Base-by-base conservation (phyloP, 1,140 invertebrate species). In the Druon quercuslanigerum region DNA sequence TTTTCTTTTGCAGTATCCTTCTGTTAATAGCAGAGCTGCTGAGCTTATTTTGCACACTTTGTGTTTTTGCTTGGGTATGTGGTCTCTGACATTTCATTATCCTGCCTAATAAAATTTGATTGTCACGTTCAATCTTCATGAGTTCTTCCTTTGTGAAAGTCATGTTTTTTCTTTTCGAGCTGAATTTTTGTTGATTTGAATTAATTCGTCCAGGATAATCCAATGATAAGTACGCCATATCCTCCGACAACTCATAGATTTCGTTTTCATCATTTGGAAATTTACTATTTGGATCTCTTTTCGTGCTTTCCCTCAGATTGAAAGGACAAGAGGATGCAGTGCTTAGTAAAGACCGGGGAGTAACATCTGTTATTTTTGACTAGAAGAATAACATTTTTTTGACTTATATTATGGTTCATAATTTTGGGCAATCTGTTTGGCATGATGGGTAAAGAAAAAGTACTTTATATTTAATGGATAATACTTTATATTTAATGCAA, bases 91-190 rank as follows among this genome's bases (percentile, higher is more conserved):
- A 85, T 19, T 83, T 84, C 84, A 92, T 85, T 72, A 92, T 92
- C 82, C 90, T 92, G 56, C 83, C 88, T 19, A 92, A 77, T 13
- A 92, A 79, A 77, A 89, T 82, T 52, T 90, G 87, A 83, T 92
- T 92, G 20, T 92, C 91, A 40, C 86, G 79, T 74, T 92, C 91
- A 52, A 92, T 92, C 82, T 83, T 87, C 13, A 91, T 79, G 46
- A 90, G 84, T 77, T 92, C 85, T 14, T 88, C 88, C 60, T 91
- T 91, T 7, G 88, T 87, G 75, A 92, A 92, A 70, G 89, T 92
- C 90, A 92, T 91, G 75, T 92, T 92, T 80, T 73, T 87, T 56
- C 84, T 78, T 73, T 19, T 80, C 1, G 20, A n/a, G 19, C 25
- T 33, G 17, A 56, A 12, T 50, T 46, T 19, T 13, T 19, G 12